Conservation (phyloP, 2,888 invertebrate genomes). For the Spilosoma lubricipeda region DNA sequence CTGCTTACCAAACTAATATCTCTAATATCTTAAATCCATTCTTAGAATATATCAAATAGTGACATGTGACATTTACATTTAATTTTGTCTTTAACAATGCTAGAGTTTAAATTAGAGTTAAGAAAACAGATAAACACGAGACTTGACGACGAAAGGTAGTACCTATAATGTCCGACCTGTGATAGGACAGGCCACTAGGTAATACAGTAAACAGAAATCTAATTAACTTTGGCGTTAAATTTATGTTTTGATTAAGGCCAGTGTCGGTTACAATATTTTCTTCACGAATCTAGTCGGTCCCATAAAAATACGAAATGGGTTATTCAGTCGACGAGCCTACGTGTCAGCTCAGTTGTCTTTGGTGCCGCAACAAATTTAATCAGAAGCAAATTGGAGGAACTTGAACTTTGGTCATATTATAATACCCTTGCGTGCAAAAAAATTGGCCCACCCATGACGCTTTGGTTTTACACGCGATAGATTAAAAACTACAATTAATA, state of each 20-base stretch:
- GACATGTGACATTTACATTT: not conserved
- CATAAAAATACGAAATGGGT: not conserved
- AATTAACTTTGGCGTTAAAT: not conserved
- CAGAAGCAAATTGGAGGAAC: not conserved
- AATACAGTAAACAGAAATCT: not conserved
- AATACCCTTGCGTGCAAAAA: not conserved
- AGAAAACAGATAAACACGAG: too few relatives aligned
- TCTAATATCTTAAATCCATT: not conserved
- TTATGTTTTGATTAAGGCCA: not conserved
- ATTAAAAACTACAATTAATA: too few relatives aligned
- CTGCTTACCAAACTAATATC: too few relatives aligned
- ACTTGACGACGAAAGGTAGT: too few relatives aligned
- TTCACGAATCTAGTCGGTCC: not conserved
- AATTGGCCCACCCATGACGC: too few relatives aligned
- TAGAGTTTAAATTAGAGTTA: too few relatives aligned
- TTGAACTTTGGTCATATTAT: not conserved
- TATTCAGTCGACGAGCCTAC: not conserved
- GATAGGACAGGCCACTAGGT: not conserved
- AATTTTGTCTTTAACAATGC: too few relatives aligned
- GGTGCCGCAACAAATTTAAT: constrained; percentile 1
- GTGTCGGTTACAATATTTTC: not conserved
- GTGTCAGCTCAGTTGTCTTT: not conserved
- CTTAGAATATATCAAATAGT: not conserved
- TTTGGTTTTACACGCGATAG: too few relatives aligned
- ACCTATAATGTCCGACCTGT: not conserved